Evolutionary conservation across 2,797 vertebrate genomes (phyloP).

Genomic region (Gallirallus australis): DNA sequence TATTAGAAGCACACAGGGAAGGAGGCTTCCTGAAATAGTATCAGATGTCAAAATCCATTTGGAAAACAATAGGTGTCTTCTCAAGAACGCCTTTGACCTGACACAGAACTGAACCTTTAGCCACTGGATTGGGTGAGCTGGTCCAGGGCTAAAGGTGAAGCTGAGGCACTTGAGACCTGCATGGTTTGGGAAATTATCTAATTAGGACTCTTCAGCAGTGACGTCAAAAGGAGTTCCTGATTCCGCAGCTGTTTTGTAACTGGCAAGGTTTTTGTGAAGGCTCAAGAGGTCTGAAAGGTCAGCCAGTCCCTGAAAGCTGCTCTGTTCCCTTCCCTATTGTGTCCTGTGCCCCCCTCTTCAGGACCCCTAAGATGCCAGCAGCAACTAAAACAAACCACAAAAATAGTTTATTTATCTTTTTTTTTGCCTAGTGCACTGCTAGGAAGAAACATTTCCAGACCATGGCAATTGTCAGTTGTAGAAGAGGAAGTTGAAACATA

Average conservation of each 20-base stretch:
- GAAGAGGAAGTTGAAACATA: constrained; percentile 71
- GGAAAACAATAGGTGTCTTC: constrained; percentile 52
- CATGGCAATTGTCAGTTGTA: constrained; percentile 60
- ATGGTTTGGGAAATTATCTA: constrained; percentile 78
- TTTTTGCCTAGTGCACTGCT: background rate
- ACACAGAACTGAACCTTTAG: constrained; percentile 79
- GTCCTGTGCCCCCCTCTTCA: background rate
- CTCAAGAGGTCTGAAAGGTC: constrained; percentile 74
- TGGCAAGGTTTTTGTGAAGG: constrained; percentile 36
- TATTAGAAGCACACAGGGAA: background rate
- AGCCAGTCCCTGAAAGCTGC: constrained; percentile 45
- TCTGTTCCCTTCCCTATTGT: constrained; percentile 42
- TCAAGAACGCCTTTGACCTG: constrained; percentile 65
- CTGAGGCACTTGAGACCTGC: constrained; percentile 37
- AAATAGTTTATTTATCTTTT: constrained; percentile 64
- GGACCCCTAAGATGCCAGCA: constrained; percentile 52
- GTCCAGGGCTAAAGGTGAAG: constrained; percentile 79
- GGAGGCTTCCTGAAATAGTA: background rate
- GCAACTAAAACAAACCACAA: constrained; percentile 51
- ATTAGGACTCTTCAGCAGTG: constrained; percentile 73
- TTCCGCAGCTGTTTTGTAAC: constrained; percentile 74
- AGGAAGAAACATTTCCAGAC: constrained; percentile 61
- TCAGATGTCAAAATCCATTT: background rate
- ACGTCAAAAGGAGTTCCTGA: constrained; percentile 68
- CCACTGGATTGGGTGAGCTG: constrained; percentile 70